These are phyloP conservation scores for Colletes collaris DNA, from an alignment of 2,888 invertebrate genomes.

Conservation along the genomic window DNA sequence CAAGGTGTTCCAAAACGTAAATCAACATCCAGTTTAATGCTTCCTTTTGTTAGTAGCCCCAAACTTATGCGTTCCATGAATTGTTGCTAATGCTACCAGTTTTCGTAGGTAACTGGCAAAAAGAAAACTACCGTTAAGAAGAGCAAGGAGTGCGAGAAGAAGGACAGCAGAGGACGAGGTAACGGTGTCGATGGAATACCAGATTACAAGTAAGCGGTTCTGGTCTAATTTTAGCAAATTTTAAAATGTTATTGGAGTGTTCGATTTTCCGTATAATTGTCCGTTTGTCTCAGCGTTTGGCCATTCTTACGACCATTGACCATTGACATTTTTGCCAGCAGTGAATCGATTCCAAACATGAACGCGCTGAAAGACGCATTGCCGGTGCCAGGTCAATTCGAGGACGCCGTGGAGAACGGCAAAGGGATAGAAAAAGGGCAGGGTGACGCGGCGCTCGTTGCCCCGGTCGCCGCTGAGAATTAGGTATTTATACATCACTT, in stretches of 20 bases:
- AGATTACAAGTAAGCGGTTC: slow-evolving; percentile 76
- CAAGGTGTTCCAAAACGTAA: too few relatives aligned
- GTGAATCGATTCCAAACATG: slow-evolving; percentile 60
- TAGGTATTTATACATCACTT: slow-evolving; percentile 66
- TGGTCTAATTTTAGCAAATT: too few relatives aligned
- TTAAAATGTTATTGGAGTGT: too few relatives aligned
- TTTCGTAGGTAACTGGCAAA: slow-evolving; percentile 77
- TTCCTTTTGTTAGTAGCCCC: slow-evolving; percentile 23
- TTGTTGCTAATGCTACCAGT: neutral
- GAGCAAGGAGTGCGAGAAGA: slow-evolving; percentile 78
- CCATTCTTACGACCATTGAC: neutral
- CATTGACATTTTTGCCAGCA: slow-evolving; percentile 21
- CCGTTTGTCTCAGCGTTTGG: neutral
- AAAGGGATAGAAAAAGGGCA: slow-evolving; percentile 77
- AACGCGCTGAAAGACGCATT: slow-evolving; percentile 72
- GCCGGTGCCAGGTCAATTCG: slow-evolving; percentile 76
- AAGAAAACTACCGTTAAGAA: slow-evolving; percentile 78
- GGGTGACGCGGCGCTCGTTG: slow-evolving; percentile 74
- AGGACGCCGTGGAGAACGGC: slow-evolving; percentile 76
- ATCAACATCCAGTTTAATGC: too few relatives aligned
- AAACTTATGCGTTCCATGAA: neutral
- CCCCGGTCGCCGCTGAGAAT: slow-evolving; percentile 71
- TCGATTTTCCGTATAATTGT: too few relatives aligned
- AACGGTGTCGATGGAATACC: slow-evolving; percentile 77
- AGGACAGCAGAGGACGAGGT: slow-evolving; percentile 76